Evolutionary conservation across 2,113 vertebrate species (phyloP).

Genomic region (Salvelinus alpinus): DNA sequence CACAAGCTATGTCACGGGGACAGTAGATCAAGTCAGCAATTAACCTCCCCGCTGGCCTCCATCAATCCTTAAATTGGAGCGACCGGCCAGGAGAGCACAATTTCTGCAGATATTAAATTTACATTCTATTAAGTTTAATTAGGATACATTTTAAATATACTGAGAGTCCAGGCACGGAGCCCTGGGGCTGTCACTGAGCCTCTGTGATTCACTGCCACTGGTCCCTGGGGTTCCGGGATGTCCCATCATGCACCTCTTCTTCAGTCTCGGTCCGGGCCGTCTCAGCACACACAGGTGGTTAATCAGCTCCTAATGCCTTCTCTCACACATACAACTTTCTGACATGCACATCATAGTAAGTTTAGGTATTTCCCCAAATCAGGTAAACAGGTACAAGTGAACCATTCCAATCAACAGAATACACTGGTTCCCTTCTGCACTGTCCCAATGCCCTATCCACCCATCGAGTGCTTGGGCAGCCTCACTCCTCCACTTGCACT

Average conservation of each 20-base stretch:
- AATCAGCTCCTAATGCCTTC: not conserved
- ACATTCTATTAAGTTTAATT: constrained; percentile 84
- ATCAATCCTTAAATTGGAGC: constrained; percentile 77
- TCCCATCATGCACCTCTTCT: constrained; percentile 41
- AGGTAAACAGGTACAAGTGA: no score
- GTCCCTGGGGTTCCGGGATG: constrained; percentile 30
- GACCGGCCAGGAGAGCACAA: constrained; percentile 53
- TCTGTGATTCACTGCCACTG: constrained; percentile 63
- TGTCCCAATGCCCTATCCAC: not conserved
- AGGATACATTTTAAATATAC: constrained; percentile 83
- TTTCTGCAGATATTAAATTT: constrained; percentile 80
- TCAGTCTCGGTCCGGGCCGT: not conserved
- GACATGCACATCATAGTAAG: no score
- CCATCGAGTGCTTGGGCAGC: not conserved
- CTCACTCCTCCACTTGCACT: not conserved
- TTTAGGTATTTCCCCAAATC: no score
- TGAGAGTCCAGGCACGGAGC: constrained; percentile 67
- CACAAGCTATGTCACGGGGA: constrained; percentile 71
- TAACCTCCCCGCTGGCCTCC: constrained; percentile 74
- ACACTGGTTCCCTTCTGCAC: not conserved
- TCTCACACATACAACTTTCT: not conserved
- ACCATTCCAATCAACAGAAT: not conserved
- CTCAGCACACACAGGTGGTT: constrained; percentile 22
- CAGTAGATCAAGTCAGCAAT: constrained; percentile 82
- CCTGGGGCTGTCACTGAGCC: constrained; percentile 61